These are phyloP conservation scores for Bacillus rossius DNA, from an alignment of 1,140 invertebrate species.

Conservation along the genomic window DNA sequence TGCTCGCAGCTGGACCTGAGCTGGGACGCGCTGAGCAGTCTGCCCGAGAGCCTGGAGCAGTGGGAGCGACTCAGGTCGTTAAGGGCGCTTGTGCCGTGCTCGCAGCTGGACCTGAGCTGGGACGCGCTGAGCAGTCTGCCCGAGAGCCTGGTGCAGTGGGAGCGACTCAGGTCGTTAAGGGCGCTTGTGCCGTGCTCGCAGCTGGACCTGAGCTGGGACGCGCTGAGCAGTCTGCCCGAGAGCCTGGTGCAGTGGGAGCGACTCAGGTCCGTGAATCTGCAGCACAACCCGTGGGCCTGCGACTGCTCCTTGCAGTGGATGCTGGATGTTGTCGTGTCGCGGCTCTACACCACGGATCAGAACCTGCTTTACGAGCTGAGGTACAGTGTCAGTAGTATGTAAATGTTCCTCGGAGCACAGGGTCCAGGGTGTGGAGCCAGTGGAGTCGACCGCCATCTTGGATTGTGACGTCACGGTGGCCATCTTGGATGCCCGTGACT, in stretches of 20 bases:
- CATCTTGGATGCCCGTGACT: no score
- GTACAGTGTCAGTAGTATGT: no score
- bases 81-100: no score
- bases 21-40: constrained; percentile 39
- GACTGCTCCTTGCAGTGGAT: constrained; percentile 46
- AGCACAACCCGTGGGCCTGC: constrained; percentile 47
- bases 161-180: no score
- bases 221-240: constrained; percentile 35
- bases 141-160: constrained; percentile 28
- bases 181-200: constrained; percentile 30
- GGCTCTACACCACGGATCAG: constrained; percentile 36
- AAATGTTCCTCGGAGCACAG: no score
- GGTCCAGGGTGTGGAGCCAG: no score
- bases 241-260: constrained; percentile 36
- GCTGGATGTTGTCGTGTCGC: constrained; percentile 39
- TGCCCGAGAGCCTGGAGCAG: constrained; percentile 35
- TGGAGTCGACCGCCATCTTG: no score
- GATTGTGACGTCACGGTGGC: no score
- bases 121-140: constrained; percentile 40
- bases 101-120: constrained; percentile 45
- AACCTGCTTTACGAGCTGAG: constrained; percentile 40
- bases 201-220: constrained; percentile 47
- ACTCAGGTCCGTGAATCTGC: constrained; percentile 39
- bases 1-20: constrained; percentile 44
- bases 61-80: constrained; percentile 27